Conservation (phyloP, 2,113 vertebrate genomes). For the Cnemophilus loriae region DNA sequence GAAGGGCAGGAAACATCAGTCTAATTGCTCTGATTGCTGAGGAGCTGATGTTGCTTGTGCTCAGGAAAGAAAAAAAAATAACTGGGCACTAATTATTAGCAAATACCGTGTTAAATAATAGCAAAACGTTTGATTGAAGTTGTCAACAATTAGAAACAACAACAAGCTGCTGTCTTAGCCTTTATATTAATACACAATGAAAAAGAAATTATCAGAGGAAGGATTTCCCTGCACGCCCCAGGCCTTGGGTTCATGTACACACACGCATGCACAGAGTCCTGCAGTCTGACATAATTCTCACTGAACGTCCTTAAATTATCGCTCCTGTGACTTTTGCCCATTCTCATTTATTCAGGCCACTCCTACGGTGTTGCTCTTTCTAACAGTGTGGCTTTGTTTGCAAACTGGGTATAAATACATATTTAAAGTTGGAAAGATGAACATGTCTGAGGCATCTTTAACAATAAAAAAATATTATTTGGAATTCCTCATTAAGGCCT, state of each 20-base stretch:
- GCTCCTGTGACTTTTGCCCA: not conserved
- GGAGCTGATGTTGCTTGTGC: not conserved
- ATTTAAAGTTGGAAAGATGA: not conserved
- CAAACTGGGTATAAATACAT: not conserved
- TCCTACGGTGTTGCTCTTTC: not conserved
- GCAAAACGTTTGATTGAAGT: not conserved
- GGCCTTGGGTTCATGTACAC: not conserved
- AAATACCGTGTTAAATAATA: not conserved
- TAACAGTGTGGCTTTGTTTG: not conserved
- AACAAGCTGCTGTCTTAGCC: not conserved
- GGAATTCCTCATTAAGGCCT: not conserved
- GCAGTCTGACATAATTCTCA: not conserved
- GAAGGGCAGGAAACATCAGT: not conserved
- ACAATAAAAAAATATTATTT: not conserved
- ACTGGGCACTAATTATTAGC: not conserved
- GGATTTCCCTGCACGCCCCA: fast-evolving
- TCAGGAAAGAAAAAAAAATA: not conserved
- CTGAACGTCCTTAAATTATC: not conserved
- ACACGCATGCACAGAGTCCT: not conserved
- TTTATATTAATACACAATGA: not conserved
- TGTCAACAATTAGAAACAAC: not conserved
- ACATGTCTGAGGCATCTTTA: not conserved
- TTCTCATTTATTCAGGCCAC: not conserved
- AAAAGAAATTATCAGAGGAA: not conserved
- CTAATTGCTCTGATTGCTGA: not conserved